Evolutionary conservation across 2,888 invertebrate species (phyloP), one percentile per base, ranked within the genome.

Genomic region (Chymomyza procnemis): DNA sequence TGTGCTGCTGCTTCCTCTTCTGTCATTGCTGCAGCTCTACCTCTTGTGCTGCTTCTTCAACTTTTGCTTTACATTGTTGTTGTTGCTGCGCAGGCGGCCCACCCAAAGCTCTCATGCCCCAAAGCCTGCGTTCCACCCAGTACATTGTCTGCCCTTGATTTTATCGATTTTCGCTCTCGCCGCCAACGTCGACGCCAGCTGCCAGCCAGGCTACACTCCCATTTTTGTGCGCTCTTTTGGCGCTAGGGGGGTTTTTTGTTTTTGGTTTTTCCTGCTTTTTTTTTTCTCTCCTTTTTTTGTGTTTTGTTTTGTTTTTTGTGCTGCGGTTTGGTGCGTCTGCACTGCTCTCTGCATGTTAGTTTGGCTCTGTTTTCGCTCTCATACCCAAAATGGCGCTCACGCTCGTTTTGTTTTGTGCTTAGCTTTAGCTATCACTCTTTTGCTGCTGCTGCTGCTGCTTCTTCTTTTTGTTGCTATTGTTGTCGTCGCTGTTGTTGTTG

Each of bases 131-230:
- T 50, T 60, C 74, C 74, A 67, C 70, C 75, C 79, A 76, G 64
- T 69, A 76, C 85, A 89, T 89, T 90, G 90, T 90, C 90, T 90
- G 90, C 90, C 90, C 90, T 90, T 90, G 90, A 90, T 90, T 89
- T 90, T 90, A 90, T 90, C 87, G 90, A 90, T 90, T 90, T 89
- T 86, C 69, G 73, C 78, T 75, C 84, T 86, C 84, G 71, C 71
- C 73, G 30, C 60, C 55, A 30, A n/a, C 52, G 46, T n/a, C 21
- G 46, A 18, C 62, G n/a, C 46, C 41, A 26, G 26, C 26, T 26
- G 26, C 4, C 26, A 26, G 26, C 26, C 26, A 47, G 21, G 9
- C 21, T 22, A 48, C 50, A 52, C 26, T 30, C 22, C 59, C 47
- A 41, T 14, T 47, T n/a, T 55, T 21, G 41, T 21, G 34, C n/a